Conservation (phyloP, 2,797 vertebrate species). For the Ctenochaetus hawaiiensis region DNA sequence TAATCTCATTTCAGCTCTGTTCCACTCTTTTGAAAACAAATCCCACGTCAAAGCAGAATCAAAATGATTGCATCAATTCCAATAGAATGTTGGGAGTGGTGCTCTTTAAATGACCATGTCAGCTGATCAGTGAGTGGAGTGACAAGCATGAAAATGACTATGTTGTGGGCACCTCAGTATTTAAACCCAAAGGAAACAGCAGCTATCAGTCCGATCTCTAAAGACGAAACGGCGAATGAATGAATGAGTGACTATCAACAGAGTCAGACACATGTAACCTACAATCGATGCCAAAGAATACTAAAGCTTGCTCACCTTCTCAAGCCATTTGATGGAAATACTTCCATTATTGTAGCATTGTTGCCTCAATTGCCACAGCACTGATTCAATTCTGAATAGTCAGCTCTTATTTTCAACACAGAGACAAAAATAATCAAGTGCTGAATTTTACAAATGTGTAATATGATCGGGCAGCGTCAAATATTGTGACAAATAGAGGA, state of each 20-base stretch:
- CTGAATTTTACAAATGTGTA: not conserved
- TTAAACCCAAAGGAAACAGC: conserved; percentile 6
- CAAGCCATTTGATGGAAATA: not conserved
- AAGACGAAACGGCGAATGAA: conserved; percentile 26
- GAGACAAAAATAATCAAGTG: conserved; percentile 5
- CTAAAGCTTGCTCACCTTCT: conserved; percentile 28
- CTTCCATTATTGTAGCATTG: too few relatives aligned
- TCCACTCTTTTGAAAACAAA: not conserved
- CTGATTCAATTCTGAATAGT: conserved; percentile 31
- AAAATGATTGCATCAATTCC: conserved; percentile 21
- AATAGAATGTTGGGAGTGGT: conserved; percentile 57
- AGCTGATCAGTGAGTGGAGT: conserved; percentile 58
- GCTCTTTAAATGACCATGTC: conserved; percentile 52
- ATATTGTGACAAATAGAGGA: not conserved
- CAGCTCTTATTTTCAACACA: conserved; percentile 5
- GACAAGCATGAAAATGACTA: conserved; percentile 57
- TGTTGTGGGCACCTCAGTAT: conserved; percentile 17
- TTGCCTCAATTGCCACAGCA: not conserved
- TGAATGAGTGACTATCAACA: not conserved
- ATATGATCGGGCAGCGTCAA: not conserved
- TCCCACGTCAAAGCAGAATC: conserved; percentile 13
- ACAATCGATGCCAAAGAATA: conserved; percentile 14
- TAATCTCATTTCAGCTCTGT: not conserved
- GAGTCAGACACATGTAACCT: conserved; percentile 7
- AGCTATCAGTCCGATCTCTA: conserved; percentile 13